Percentiles rank a stretch among this genome's conserved stretches.
These are phyloP conservation scores for Aviceda subcristata DNA, from an alignment of 2,113 vertebrate genomes.

Conservation along the genomic window DNA sequence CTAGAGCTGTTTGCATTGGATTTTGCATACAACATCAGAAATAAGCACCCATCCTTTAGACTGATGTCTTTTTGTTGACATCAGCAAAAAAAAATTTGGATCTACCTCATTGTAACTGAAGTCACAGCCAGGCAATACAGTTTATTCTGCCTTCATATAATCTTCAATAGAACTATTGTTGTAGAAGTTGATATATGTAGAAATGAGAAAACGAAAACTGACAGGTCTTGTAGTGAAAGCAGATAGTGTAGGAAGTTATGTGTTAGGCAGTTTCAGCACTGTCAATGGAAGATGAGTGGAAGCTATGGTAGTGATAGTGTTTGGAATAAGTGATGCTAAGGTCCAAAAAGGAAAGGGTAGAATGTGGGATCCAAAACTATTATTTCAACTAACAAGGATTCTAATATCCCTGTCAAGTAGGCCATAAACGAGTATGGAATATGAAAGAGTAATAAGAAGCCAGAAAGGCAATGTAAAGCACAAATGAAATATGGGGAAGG, in stretches of 20 bases:
- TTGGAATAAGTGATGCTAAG: neutral
- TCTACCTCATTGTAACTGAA: neutral
- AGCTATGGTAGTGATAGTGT: neutral
- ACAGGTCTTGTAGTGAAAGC: neutral
- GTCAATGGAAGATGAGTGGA: neutral
- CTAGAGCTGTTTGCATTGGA: neutral
- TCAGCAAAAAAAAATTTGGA: neutral
- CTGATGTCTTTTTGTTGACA: neutral
- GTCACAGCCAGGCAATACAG: neutral
- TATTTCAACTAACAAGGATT: neutral
- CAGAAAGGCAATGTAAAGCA: neutral
- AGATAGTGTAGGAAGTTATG: neutral
- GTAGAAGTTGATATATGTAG: neutral
- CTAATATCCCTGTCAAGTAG: neutral
- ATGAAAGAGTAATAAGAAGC: neutral
- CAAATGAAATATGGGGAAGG: neutral
- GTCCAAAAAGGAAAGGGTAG: neutral
- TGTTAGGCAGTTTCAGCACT: neutral
- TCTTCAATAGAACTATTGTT: neutral
- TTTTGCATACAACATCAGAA: neutral
- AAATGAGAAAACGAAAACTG: neutral
- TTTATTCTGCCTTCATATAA: neutral
- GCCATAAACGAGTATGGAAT: neutral
- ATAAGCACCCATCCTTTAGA: neutral
- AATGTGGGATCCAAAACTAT: neutral